phyloP scores from a whole-genome alignment of 2,797 vertebrate genomes.

The Lophius americanus region DNA sequence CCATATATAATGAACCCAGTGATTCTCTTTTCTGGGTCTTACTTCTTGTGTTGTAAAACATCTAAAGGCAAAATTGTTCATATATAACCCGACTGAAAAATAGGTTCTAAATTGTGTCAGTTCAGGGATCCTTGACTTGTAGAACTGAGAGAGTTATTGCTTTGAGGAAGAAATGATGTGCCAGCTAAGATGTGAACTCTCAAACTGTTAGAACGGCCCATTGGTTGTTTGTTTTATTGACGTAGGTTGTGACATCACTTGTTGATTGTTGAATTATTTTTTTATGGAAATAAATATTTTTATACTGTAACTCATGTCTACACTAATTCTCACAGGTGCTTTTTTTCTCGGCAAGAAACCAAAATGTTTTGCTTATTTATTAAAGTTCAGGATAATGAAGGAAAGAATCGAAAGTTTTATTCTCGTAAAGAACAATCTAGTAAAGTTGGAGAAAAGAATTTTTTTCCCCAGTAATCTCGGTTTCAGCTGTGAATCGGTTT shows the following conservation, averaged over 20 bases:
- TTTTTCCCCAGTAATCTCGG: too few relatives aligned
- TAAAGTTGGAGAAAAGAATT: too few relatives aligned
- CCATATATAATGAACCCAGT: too few relatives aligned
- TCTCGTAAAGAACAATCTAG: too few relatives aligned
- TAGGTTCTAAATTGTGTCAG: too few relatives aligned
- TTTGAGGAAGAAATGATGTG: not conserved
- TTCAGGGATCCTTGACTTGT: too few relatives aligned
- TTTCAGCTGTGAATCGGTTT: too few relatives aligned
- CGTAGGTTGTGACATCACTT: not conserved
- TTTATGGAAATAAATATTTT: constrained; percentile 39
- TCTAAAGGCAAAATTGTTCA: too few relatives aligned
- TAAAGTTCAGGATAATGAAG: not conserved
- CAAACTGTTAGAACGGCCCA: not conserved
- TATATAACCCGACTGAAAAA: too few relatives aligned
- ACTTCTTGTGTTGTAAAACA: too few relatives aligned
- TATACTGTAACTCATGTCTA: not conserved
- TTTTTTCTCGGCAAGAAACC: not conserved
- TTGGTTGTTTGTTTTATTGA: not conserved
- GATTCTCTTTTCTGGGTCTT: too few relatives aligned
- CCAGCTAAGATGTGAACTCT: not conserved
- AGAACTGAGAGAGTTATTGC: not conserved
- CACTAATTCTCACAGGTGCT: not conserved
- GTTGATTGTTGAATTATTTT: not conserved
- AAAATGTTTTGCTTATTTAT: not conserved
- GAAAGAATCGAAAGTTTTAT: too few relatives aligned